A percentile compares a stretch with the other conserved stretches of the same genome.
These are phyloP conservation scores for Geopemphigus sp. DNA, from an alignment of 1,140 invertebrate genomes.

Conservation along the genomic window DNA sequence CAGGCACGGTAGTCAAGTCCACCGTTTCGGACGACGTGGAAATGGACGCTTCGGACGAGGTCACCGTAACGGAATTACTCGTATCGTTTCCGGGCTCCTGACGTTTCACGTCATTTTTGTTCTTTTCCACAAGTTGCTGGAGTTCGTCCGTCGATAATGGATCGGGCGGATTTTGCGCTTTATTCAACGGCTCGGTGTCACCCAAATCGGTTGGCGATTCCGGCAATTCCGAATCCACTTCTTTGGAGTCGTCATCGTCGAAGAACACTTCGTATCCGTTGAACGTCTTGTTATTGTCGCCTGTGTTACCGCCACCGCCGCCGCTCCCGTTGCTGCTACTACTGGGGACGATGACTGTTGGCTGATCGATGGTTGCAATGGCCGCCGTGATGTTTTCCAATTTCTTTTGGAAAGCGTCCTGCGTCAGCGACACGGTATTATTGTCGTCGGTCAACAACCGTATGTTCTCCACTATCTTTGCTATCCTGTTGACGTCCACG, in stretches of 20 bases:
- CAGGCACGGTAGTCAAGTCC: not conserved
- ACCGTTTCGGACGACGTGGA: conserved; percentile 49
- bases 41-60: not conserved
- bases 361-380: conserved; percentile 52
- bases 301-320: not conserved
- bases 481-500: conserved; percentile 57
- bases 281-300: not conserved
- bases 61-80: not conserved
- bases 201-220: not conserved
- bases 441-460: conserved; percentile 57
- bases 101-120: conserved; percentile 58
- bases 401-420: conserved; percentile 56
- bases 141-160: conserved; percentile 58
- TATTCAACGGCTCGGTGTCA: not conserved
- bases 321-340: too few species aligned
- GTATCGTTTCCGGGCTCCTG: conserved; percentile 54
- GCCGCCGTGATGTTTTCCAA: conserved; percentile 55
- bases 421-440: conserved; percentile 51
- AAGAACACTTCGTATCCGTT: conserved; percentile 30
- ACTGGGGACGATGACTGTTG: too few species aligned
- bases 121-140: conserved; percentile 55
- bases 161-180: conserved; percentile 54
- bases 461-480: conserved; percentile 58
- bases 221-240: not conserved
- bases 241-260: conserved; percentile 40